Evolutionary conservation across 2,888 invertebrate species (phyloP), one percentile per base, ranked within the genome.

Genomic region (Boloria selene): DNA sequence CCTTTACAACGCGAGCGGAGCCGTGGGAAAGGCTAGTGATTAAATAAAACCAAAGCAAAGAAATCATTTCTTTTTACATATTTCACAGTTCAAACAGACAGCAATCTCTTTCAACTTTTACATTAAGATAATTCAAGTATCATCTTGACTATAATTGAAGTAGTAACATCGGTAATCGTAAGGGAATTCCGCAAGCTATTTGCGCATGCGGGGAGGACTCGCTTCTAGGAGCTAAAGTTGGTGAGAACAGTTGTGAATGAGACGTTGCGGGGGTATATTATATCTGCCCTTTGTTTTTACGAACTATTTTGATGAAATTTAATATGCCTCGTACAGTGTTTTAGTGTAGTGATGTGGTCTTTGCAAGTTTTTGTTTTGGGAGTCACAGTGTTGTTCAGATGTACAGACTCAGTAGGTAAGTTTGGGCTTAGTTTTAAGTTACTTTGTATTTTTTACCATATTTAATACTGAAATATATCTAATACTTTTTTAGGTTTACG

Each of bases 401-500:
- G 84, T 76, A 89, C 90, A 82, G 88, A 88, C 79, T 90, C 90
- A 50, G 83, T 90, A 65, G 90, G 90, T 90, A 77, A 90, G 90
- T 86, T 78, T 63, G 59, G 59, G 58, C 26, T 38, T 38, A 7
- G 47, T 47, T 17, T 13, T 17, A 1, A 13, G 16, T 2, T 38
- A 13, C 1, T 38, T 16, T 38, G n/a, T 26, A 26, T 50, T 17
- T 17, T 49, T 18, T 50, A 50, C 13, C 13, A 17, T 18, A 50
- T 31, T 10, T 7, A 31, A 31, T 1, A 10, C 2, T n/a, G n/a
- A n/a, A n/a, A n/a, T n/a, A n/a, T n/a, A n/a, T n/a, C n/a, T n/a
- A n/a, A n/a, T n/a, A n/a, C n/a, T n/a, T n/a, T n/a, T n/a, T n/a
- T n/a, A n/a, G n/a, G n/a, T n/a, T n/a, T n/a, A n/a, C n/a, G n/a